Evolutionary conservation across 2,888 invertebrate genomes (phyloP).

Genomic region (Lasioglossum figueresi): DNA sequence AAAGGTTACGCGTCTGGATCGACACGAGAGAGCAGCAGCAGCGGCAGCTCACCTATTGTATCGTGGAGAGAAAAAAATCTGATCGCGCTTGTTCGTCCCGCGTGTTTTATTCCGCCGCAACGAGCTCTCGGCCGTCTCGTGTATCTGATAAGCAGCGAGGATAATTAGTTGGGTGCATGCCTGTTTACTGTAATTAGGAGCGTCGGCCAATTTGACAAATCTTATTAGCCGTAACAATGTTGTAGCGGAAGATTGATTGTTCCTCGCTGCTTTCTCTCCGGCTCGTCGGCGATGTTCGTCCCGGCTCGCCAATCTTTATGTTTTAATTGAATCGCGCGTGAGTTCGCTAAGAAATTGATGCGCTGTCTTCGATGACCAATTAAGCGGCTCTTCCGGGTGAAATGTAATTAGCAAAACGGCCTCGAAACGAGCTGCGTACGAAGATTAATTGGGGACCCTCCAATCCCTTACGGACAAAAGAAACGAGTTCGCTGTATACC

Average conservation of each 20-base stretch:
- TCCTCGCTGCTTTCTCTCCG: constrained; percentile 10
- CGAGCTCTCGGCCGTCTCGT: constrained; percentile 2
- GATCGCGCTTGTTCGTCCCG: background rate
- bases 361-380: constrained; percentile 3
- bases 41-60: constrained; percentile 29
- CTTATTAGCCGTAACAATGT: background rate
- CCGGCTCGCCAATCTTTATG: constrained; percentile 5
- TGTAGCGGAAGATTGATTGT: constrained; percentile 19
- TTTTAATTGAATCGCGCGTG: constrained; percentile 10
- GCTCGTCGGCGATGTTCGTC: constrained; percentile 6
- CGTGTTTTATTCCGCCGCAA: constrained; percentile 10
- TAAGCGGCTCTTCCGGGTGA: constrained; percentile 14
- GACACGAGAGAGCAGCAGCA: background rate
- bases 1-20: constrained; percentile 27
- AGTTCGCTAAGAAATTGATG: constrained; percentile 1
- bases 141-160: constrained; percentile 15
- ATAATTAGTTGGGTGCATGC: constrained; percentile 27
- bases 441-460: background rate
- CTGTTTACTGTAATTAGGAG: constrained; percentile 13
- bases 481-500: background rate
- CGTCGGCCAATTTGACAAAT: constrained; percentile 35
- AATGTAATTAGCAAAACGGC: constrained; percentile 5
- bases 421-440: background rate
- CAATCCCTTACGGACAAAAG: background rate
- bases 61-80: background rate